Evolutionary conservation across 2,797 vertebrate species (phyloP), one percentile per base, ranked within the genome.

Genomic region (Agapornis canus): DNA sequence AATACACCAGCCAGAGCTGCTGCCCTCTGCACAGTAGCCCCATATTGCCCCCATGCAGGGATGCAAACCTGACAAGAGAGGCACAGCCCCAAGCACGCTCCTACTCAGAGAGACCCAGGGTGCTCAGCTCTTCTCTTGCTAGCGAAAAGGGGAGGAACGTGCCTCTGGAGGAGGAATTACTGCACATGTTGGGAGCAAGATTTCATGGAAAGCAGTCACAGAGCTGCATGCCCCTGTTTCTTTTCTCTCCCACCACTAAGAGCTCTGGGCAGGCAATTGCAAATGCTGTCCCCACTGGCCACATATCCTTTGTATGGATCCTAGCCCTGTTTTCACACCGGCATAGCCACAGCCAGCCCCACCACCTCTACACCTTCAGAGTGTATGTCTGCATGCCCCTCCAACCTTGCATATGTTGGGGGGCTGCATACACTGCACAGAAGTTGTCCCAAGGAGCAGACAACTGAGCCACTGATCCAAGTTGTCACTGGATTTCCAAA

Each of bases 81-180:
- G 72, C 79, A 54, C 0, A 0, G 66, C 73, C 1, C 2, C 18
- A 47, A 0, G 1, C 35, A 37, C 2, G 0, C 8, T 37, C 21
- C n/a, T 57, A n/a, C 1, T 7, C 78, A 57, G 40, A 47, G 60
- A 40, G 2, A 47, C 1, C 0, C 1, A 2, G 60, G 3, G 6
- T 8, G 23, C 68, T 91, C 19, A 1, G 40, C 32, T 83, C 57
- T 73, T 42, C 63, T 71, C 49, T 71, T 3, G 1, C 35, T 51
- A 31, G 21, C 45, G 51, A 56, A 29, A 82, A 73, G n/a, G 20
- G 35, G 6, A 83, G 76, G 37, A 56, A 81, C 47, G 37, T 1
- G 2, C 51, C 54, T 68, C 48, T 70, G 37, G 25, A 15, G 2
- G 48, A 65, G 49, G 21, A 82, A 78, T 47, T 69, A 19, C 39